Conservation (phyloP, 2,888 invertebrate genomes). For the Rugalucina vietnamica region DNA sequence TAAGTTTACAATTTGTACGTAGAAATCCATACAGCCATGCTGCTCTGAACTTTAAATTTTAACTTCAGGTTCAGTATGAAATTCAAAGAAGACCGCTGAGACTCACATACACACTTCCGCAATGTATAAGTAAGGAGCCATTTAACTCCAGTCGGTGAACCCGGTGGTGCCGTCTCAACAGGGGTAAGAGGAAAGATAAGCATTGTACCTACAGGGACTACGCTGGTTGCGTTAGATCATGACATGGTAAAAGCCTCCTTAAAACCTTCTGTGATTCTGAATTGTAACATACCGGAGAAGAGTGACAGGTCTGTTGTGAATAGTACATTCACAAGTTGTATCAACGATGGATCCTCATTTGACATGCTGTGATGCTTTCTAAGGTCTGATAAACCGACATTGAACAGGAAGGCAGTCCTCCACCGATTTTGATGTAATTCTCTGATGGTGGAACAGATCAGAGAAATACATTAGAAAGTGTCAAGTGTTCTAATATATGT, state of each 20-base stretch:
- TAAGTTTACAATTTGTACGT: slow-evolving; percentile 56
- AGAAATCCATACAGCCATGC: slow-evolving; percentile 45
- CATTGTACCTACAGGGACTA: neutral
- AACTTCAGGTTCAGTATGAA: slow-evolving; percentile 54
- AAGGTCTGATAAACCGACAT: neutral
- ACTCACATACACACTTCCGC: slow-evolving; percentile 49
- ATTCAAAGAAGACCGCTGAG: slow-evolving; percentile 56
- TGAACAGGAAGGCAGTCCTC: neutral
- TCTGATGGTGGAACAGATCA: slow-evolving; percentile 60
- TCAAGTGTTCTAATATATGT: slow-evolving; percentile 51
- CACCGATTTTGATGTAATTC: slow-evolving; percentile 35
- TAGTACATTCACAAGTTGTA: slow-evolving; percentile 31
- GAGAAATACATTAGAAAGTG: slow-evolving; percentile 43
- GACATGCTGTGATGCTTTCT: slow-evolving; percentile 33
- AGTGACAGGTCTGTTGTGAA: slow-evolving; percentile 48
- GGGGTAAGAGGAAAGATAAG: slow-evolving; percentile 8
- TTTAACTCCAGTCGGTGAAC: slow-evolving; percentile 34
- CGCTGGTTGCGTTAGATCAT: slow-evolving; percentile 43
- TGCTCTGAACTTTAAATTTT: slow-evolving; percentile 52
- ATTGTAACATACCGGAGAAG: slow-evolving; percentile 35
- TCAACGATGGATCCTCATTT: slow-evolving; percentile 53
- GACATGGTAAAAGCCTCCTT: slow-evolving; percentile 45
- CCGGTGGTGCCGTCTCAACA: slow-evolving; percentile 18
- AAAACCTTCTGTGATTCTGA: slow-evolving; percentile 51
- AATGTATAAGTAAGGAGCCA: slow-evolving; percentile 43